These are phyloP conservation scores for Doryteuthis pealeii DNA, from an alignment of 1,140 invertebrate species.

Conservation along the genomic window DNA sequence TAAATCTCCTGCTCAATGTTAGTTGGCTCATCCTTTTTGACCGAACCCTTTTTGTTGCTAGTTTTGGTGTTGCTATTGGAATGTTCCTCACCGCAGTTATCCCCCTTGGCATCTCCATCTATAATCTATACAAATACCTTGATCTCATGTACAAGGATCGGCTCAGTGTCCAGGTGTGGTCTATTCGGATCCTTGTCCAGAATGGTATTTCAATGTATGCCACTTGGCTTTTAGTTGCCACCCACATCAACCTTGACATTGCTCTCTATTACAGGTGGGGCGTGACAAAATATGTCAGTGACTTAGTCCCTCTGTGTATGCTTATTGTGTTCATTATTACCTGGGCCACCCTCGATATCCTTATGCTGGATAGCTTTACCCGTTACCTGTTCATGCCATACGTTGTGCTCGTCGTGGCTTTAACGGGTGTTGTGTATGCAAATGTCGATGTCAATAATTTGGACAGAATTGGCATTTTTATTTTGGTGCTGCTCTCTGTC, in stretches of 20 bases:
- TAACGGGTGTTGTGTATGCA: slow-evolving; percentile 26
- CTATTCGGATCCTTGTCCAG: slow-evolving; percentile 36
- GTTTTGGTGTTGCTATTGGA: slow-evolving; percentile 10
- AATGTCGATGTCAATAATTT: slow-evolving; percentile 19
- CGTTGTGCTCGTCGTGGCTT: slow-evolving; percentile 30
- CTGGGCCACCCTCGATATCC: slow-evolving; percentile 28
- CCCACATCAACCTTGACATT: slow-evolving; percentile 37
- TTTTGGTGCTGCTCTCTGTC: slow-evolving; percentile 19
- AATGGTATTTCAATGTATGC: slow-evolving; percentile 46
- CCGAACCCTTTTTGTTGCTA: slow-evolving; percentile 24
- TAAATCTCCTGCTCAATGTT: slow-evolving; percentile 28
- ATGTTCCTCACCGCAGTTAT: slow-evolving; percentile 20
- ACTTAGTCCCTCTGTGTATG: slow-evolving; percentile 24
- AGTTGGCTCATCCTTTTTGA: slow-evolving; percentile 42
- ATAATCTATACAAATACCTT: slow-evolving; percentile 12
- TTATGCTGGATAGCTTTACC: slow-evolving; percentile 31
- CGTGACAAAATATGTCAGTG: background rate
- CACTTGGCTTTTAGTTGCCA: slow-evolving; percentile 37
- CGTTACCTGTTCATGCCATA: slow-evolving; percentile 37
- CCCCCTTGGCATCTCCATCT: slow-evolving; percentile 21
- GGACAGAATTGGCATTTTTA: slow-evolving; percentile 24
- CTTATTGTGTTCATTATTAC: slow-evolving; percentile 17
- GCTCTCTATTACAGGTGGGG: slow-evolving; percentile 28
- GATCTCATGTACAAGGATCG: slow-evolving; percentile 4
- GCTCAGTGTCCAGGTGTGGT: slow-evolving; percentile 25